phyloP scores from a whole-genome alignment of 2,888 invertebrate genomes.

The Timema podura region DNA sequence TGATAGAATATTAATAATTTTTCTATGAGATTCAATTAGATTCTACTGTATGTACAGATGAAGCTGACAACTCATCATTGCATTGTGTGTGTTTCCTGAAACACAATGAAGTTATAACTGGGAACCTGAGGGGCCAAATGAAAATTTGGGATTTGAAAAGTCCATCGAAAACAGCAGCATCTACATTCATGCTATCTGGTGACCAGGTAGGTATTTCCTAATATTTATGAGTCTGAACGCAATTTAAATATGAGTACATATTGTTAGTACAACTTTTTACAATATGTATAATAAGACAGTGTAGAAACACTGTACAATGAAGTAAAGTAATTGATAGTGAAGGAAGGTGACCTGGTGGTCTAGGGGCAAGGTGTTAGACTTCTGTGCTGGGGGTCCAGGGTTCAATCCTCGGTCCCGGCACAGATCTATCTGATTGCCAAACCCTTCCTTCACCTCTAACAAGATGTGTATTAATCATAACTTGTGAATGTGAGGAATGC shows the following conservation, averaged over 20 bases:
- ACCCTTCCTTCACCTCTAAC: too few relatives aligned
- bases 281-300: background rate
- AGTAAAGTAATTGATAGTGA: too few relatives aligned
- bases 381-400: too few relatives aligned
- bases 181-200: slow-evolving; percentile 69
- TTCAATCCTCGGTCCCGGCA: too few relatives aligned
- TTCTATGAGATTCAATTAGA: background rate
- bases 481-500: too few relatives aligned
- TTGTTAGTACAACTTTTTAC: background rate
- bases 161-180: slow-evolving; percentile 57
- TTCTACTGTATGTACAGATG: slow-evolving; percentile 46
- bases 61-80: slow-evolving; percentile 78
- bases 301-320: background rate
- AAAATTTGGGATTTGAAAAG: slow-evolving; percentile 82
- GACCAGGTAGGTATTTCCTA: slow-evolving; percentile 39
- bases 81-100: slow-evolving; percentile 73
- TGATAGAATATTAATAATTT: too few relatives aligned
- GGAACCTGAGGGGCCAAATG: slow-evolving; percentile 84
- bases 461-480: too few relatives aligned
- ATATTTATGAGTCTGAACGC: background rate
- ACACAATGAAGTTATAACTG: slow-evolving; percentile 71
- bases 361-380: too few relatives aligned
- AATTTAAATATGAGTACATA: background rate
- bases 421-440: too few relatives aligned
- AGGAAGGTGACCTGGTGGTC: too few relatives aligned